Conservation (phyloP, 2,888 invertebrate genomes). For the Eilema griseolum region DNA sequence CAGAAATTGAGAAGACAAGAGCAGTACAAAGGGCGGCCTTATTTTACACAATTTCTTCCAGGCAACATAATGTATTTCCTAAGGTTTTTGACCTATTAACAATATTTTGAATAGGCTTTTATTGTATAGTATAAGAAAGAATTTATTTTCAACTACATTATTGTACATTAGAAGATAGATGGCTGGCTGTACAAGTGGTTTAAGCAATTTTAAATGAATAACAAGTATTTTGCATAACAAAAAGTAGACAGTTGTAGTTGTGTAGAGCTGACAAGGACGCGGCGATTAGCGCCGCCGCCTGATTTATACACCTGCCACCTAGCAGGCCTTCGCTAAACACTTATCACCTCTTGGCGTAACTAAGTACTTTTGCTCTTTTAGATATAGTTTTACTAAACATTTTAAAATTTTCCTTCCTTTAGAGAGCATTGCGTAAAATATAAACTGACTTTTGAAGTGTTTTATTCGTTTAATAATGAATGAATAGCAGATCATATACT, state of each 20-base stretch:
- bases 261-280: conserved; percentile 56
- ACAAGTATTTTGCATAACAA: conserved; percentile 40
- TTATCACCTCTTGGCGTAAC: conserved; percentile 46
- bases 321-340: conserved; percentile 55
- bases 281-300: conserved; percentile 55
- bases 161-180: not conserved
- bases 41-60: too few species aligned
- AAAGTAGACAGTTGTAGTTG: conserved; percentile 23
- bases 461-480: conserved; percentile 7
- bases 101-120: not conserved
- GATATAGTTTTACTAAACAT: not conserved
- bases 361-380: conserved; percentile 12
- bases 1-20: too few species aligned
- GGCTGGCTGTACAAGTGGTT: not conserved
- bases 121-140: not conserved
- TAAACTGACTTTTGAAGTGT: not conserved
- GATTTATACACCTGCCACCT: conserved; percentile 51
- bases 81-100: not conserved
- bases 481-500: not conserved
- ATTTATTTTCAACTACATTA: not conserved
- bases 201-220: not conserved
- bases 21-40: too few species aligned
- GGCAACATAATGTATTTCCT: too few species aligned
- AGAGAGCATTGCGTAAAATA: not conserved
- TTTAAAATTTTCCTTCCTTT: not conserved